phyloP scores from a whole-genome alignment of 2,113 vertebrate genomes.

The Mormyrus lacerda region DNA sequence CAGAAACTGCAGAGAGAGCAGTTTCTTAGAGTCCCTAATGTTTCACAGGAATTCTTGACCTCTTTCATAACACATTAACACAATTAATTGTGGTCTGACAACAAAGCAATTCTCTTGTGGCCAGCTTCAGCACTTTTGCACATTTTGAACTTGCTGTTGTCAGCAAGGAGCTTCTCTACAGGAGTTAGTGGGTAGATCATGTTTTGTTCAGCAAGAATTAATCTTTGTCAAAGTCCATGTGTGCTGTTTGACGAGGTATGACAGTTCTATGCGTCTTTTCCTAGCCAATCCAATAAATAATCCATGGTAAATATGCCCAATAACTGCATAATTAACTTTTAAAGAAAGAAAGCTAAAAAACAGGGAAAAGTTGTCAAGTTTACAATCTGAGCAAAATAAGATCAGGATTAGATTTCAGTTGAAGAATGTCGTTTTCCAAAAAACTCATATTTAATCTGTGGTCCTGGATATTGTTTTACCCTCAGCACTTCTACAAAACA shows the following conservation, averaged over 20 bases:
- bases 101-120: background rate
- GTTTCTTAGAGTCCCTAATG: background rate
- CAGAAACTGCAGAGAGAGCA: conserved; percentile 5
- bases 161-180: background rate
- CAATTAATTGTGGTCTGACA: background rate
- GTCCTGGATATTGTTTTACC: conserved; percentile 38
- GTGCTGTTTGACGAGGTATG: conserved; percentile 21
- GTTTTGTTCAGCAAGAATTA: background rate
- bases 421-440: background rate
- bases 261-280: conserved; percentile 33
- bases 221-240: background rate
- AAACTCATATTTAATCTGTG: conserved; percentile 7
- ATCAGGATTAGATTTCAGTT: background rate
- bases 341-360: conserved; percentile 17
- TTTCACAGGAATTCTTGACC: background rate
- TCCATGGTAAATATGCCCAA: conserved; percentile 32
- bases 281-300: conserved; percentile 29
- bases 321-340: conserved; percentile 29
- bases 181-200: background rate
- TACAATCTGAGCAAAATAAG: conserved; percentile 11
- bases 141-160: background rate
- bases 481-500: conserved; percentile 24
- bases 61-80: background rate
- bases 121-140: background rate
- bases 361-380: conserved; percentile 32